Conservation (phyloP, 2,888 invertebrate genomes). For the Nephrocerus scutellatus region DNA sequence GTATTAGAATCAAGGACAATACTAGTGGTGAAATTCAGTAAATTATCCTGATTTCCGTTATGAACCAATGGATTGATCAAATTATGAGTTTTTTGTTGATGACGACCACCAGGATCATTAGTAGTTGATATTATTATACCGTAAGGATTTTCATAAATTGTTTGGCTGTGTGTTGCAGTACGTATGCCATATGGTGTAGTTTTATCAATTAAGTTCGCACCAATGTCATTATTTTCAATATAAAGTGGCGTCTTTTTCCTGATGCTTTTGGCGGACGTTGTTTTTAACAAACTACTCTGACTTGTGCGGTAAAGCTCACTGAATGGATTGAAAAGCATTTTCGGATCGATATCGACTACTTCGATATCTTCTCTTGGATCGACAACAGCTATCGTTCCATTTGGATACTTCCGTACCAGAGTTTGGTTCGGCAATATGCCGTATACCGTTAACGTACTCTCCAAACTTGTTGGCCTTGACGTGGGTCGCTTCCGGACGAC, state of each 20-base stretch:
- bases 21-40: slow-evolving; percentile 22
- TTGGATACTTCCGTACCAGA: slow-evolving; percentile 71
- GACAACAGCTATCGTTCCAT: slow-evolving; percentile 71
- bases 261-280: slow-evolving; percentile 10
- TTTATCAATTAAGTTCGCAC: not conserved
- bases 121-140: too few relatives aligned
- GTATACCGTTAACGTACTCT: slow-evolving; percentile 58
- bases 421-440: slow-evolving; percentile 73
- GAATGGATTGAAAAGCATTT: slow-evolving; percentile 55
- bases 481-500: slow-evolving; percentile 72
- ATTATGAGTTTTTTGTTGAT: too few relatives aligned
- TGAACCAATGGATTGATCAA: too few relatives aligned
- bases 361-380: slow-evolving; percentile 43
- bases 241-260: not conserved
- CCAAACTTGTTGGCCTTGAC: slow-evolving; percentile 30
- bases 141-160: too few relatives aligned
- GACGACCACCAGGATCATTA: too few relatives aligned
- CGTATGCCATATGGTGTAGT: too few relatives aligned
- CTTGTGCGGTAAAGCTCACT: slow-evolving; percentile 28
- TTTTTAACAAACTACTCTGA: slow-evolving; percentile 22
- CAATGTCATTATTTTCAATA: not conserved
- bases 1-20: slow-evolving; percentile 39
- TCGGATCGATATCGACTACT: slow-evolving; percentile 56
- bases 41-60: slow-evolving; percentile 22
- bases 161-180: too few relatives aligned